Percentiles rank a stretch among this genome's conserved stretches.
These are phyloP conservation scores for Pristionchus fissidentatus DNA, from an alignment of 2,888 invertebrate genomes.

Conservation along the genomic window DNA sequence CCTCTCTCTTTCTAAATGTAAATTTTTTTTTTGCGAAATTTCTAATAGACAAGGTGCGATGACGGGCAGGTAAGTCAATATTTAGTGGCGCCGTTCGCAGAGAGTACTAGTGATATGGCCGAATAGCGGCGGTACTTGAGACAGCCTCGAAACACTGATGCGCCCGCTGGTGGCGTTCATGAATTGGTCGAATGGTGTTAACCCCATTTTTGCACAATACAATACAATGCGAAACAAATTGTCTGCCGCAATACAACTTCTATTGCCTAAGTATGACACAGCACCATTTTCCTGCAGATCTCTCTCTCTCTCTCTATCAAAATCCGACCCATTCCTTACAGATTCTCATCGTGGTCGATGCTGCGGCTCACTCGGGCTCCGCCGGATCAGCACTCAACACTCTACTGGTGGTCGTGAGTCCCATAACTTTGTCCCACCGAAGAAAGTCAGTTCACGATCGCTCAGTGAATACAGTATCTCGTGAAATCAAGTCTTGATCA, in stretches of 20 bases:
- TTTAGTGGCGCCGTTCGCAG: too few relatives aligned
- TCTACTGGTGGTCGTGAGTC: slow-evolving; percentile 76
- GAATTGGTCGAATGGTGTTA: too few relatives aligned
- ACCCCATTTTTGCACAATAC: too few relatives aligned
- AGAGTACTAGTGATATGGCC: too few relatives aligned
- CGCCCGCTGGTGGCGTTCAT: too few relatives aligned
- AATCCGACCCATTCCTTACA: slow-evolving; percentile 24
- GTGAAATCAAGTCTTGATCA: too few relatives aligned
- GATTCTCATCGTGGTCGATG: slow-evolving; percentile 59
- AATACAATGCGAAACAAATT: neutral
- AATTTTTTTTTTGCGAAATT: neutral
- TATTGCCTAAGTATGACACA: neutral
- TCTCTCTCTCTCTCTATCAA: neutral
- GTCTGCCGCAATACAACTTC: neutral
- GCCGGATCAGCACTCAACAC: slow-evolving; percentile 80
- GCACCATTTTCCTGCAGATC: neutral
- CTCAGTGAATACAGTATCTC: neutral
- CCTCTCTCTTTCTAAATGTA: neutral
- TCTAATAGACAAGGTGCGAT: too few relatives aligned
- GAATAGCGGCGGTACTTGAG: too few relatives aligned
- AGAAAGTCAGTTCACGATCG: neutral
- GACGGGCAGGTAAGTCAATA: too few relatives aligned
- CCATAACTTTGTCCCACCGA: too few relatives aligned
- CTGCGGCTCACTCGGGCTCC: slow-evolving; percentile 60
- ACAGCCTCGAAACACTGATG: too few relatives aligned